Evolutionary conservation across 2,888 invertebrate genomes (phyloP), one percentile per base, ranked within the genome.

Genomic region (Rhaphigaster nebulosa): DNA sequence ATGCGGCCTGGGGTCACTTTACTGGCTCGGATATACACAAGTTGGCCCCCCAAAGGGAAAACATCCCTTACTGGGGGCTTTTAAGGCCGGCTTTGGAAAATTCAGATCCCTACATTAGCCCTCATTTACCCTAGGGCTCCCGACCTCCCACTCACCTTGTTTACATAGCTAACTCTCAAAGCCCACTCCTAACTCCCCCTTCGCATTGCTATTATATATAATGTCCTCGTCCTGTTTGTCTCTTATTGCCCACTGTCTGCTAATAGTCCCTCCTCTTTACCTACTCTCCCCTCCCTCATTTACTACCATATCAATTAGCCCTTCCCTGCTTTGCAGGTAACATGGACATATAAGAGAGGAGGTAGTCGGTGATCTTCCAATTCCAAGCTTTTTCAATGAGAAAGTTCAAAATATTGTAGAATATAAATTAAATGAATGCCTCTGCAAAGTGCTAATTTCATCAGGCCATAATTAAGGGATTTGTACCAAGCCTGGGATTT

Each of bases 11-110:
- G 91, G 91, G 91, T 91, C 91, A 91, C 91, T 91, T 91, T 91
- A 88, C 91, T 90, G 90, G 88, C 84, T 91, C 89, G 87, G 90
- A 91, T 91, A 91, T 91, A 91, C 91, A 91, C 91, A 91, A 91
- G 88, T 91, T 91, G 80, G 91, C 52, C 87, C 41, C 38, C 91
- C 41, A 91, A 91, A 84, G 84, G 76, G 88, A 91, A 89, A 91
- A 87, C 80, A 89, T 91, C 84, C 89, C 91, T n/a, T 84, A 88
- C 60, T 54, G 88, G 60, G 13, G 38, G 88, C 50, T 54, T 50
- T 90, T 90, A 50, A 84, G 80, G 80, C 45, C 84, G 84, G 84
- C 84, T 84, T 84, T 84, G 84, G 84, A 84, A 84, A 84, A 84
- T 84, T 84, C 84, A 84, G 84, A 50, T 41, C 84, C 41, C 84